Percentiles rank a stretch among this genome's conserved stretches.
Evolutionary conservation across 2,888 invertebrate species (phyloP).

Genomic region (Danaus chrysippus): DNA sequence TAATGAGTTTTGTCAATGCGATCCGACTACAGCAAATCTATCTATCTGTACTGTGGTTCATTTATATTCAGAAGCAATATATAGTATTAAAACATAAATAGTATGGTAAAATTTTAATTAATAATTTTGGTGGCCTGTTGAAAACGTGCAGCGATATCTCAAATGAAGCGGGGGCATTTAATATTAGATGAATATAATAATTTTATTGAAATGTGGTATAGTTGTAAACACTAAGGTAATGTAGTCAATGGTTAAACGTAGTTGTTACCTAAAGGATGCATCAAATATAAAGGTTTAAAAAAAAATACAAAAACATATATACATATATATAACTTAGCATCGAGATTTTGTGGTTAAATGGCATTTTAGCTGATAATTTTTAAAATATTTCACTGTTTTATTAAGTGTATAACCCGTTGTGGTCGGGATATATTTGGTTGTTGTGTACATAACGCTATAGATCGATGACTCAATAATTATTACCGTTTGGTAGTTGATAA

Average conservation of each 20-base stretch:
- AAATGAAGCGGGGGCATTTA: slow-evolving; percentile 51
- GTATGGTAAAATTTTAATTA: background rate
- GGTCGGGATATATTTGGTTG: slow-evolving; percentile 54
- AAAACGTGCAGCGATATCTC: slow-evolving; percentile 40
- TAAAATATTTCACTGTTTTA: slow-evolving; percentile 44
- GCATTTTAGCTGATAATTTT: slow-evolving; percentile 40
- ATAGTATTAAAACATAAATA: background rate
- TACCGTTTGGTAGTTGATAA: slow-evolving; percentile 47
- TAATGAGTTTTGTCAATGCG: no score
- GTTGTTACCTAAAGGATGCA: slow-evolving; percentile 58
- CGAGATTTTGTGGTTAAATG: slow-evolving; percentile 43
- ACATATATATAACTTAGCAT: slow-evolving; percentile 39
- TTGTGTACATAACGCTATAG: slow-evolving; percentile 58
- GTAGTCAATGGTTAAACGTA: slow-evolving; percentile 76
- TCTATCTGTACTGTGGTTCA: background rate
- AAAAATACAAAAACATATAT: slow-evolving; percentile 27
- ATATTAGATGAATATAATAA: slow-evolving; percentile 60
- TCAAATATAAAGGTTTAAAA: slow-evolving; percentile 26
- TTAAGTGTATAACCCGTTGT: slow-evolving; percentile 37
- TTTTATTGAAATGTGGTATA: slow-evolving; percentile 59
- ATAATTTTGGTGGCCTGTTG: background rate
- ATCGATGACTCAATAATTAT: slow-evolving; percentile 31
- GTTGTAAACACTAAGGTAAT: slow-evolving; percentile 61
- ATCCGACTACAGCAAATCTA: background rate
- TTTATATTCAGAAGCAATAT: slow-evolving; percentile 1